Evolutionary conservation across 2,113 vertebrate species (phyloP).

Genomic region (Gambusia affinis): DNA sequence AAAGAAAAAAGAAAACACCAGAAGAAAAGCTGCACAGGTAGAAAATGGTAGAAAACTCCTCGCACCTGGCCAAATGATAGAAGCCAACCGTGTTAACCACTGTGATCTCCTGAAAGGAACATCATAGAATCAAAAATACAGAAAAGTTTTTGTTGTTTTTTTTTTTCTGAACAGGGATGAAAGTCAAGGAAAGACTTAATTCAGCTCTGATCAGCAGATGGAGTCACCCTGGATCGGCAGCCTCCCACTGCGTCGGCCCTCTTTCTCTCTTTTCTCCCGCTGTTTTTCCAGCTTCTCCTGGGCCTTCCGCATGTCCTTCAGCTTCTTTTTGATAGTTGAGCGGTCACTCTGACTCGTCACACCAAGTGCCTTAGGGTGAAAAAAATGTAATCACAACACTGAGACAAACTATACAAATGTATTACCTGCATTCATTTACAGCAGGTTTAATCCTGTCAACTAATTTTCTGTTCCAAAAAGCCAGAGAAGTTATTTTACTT

Average conservation of each 20-base stretch:
- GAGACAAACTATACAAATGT: not conserved
- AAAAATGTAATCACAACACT: not conserved
- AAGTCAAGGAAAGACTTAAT: conserved; percentile 17
- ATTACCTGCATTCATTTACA: not conserved
- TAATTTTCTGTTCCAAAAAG: not conserved
- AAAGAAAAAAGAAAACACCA: not conserved
- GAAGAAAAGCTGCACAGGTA: conserved; percentile 3
- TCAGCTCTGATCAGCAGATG: conserved; percentile 77
- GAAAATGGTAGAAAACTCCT: not conserved
- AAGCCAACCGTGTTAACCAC: not conserved
- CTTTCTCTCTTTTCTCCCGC: conserved; percentile 86
- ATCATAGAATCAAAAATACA: not conserved
- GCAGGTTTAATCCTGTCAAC: not conserved
- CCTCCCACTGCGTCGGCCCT: conserved; percentile 81
- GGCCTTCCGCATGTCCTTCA: conserved; percentile 89
- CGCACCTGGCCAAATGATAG: not conserved
- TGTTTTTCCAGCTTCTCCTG: conserved; percentile 92
- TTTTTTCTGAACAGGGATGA: conserved; percentile 7
- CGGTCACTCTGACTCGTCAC: conserved; percentile 88
- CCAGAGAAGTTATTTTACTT: not conserved
- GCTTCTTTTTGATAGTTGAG: conserved; percentile 88
- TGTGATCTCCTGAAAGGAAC: not conserved
- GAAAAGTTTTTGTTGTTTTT: not conserved
- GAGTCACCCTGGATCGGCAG: conserved; percentile 83
- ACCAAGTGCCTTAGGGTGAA: conserved; percentile 78